Percentiles rank a stretch among this genome's conserved stretches.
phyloP scores from a whole-genome alignment of 1,140 invertebrate genomes.

The Caenorhabditis brenneri region DNA sequence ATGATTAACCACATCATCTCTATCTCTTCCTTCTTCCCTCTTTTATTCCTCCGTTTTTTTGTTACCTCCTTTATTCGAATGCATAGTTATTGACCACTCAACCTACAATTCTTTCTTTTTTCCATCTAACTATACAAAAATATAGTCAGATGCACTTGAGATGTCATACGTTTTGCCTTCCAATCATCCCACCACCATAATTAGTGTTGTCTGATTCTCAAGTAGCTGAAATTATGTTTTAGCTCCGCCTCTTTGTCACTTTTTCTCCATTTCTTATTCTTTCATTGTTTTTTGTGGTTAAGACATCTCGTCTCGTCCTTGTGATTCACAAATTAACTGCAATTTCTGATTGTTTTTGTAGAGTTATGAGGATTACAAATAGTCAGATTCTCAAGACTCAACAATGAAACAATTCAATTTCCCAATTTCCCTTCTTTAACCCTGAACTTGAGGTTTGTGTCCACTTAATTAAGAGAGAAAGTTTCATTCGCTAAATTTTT shows the following conservation, averaged over 20 bases:
- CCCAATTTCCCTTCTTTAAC: background rate
- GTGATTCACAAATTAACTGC: background rate
- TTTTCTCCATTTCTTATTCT: background rate
- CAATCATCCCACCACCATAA: background rate
- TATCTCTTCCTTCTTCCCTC: background rate
- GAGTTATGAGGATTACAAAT: constrained; percentile 33
- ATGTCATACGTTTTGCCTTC: background rate
- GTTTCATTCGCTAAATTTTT: background rate
- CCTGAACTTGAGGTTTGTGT: background rate
- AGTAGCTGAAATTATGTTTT: constrained; percentile 31
- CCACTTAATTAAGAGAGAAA: constrained; percentile 2
- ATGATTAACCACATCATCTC: constrained; percentile 19
- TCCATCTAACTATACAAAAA: background rate
- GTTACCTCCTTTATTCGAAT: background rate
- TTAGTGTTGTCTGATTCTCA: constrained; percentile 19
- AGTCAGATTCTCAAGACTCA: background rate
- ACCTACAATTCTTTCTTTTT: background rate
- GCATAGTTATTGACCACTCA: constrained; percentile 17
- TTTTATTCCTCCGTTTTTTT: background rate
- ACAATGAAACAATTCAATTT: background rate
- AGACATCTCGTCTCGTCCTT: background rate
- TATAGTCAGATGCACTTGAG: constrained; percentile 5
- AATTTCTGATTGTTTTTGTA: constrained; percentile 31
- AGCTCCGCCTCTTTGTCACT: background rate
- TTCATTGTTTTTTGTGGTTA: background rate